Evolutionary conservation across 2,113 vertebrate genomes (phyloP).

Genomic region (Hipposideros armiger): DNA sequence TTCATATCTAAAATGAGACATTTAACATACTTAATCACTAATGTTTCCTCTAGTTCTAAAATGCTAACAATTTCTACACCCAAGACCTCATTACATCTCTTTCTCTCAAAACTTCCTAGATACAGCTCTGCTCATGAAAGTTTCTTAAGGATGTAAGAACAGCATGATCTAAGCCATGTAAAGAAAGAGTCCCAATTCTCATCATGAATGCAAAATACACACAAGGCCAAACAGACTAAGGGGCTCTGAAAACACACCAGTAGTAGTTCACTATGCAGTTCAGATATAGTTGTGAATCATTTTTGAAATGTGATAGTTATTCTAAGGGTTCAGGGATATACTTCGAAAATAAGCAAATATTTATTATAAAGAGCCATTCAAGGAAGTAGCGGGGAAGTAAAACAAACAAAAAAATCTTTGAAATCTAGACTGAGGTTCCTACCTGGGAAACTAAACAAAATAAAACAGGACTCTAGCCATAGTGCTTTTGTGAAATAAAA

Average conservation of each 20-base stretch:
- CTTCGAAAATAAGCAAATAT: constrained; percentile 25
- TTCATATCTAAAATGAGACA: constrained; percentile 17
- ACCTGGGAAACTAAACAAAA: constrained; percentile 40
- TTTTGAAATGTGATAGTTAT: background rate
- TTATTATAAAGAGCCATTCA: background rate
- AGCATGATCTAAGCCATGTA: background rate
- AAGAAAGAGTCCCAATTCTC: background rate
- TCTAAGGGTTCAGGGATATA: constrained; percentile 22
- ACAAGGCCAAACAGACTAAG: background rate
- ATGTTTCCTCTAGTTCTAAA: constrained; percentile 31
- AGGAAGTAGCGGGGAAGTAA: constrained; percentile 12
- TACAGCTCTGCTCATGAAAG: background rate
- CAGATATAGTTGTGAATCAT: background rate
- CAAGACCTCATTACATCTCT: background rate
- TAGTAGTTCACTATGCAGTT: background rate
- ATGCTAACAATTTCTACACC: constrained; percentile 36
- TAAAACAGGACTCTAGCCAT: background rate
- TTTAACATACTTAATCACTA: constrained; percentile 34
- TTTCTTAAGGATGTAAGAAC: background rate
- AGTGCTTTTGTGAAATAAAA: constrained; percentile 57
- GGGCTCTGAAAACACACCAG: constrained; percentile 22
- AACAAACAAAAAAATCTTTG: constrained; percentile 39
- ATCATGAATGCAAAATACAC: constrained; percentile 11
- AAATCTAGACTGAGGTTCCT: constrained; percentile 26
- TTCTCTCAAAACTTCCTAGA: background rate